Evolutionary conservation across 1,140 invertebrate species (phyloP).

Genomic region (Ladona fulva): DNA sequence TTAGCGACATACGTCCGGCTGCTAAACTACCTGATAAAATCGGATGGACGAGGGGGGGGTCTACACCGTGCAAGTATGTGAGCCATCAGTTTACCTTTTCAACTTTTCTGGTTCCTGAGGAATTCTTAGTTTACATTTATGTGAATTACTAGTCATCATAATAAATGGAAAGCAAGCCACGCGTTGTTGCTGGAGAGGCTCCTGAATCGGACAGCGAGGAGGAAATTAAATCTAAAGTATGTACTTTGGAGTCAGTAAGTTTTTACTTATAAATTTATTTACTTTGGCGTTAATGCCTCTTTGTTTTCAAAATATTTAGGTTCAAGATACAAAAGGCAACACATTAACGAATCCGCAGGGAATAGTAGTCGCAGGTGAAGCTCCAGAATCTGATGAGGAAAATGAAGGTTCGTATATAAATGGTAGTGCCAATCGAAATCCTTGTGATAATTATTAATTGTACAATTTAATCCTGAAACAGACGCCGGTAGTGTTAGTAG

Average conservation of each 20-base stretch:
- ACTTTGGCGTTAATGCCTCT: too few relatives aligned
- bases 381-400: background rate
- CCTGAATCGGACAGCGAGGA: background rate
- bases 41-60: too few relatives aligned
- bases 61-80: too few relatives aligned
- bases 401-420: background rate
- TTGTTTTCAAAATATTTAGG: constrained; percentile 1
- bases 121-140: background rate
- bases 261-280: too few relatives aligned
- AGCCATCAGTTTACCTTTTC: too few relatives aligned
- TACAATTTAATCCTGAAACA: background rate
- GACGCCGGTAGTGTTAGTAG: background rate
- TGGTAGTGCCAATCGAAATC: background rate
- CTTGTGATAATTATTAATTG: background rate
- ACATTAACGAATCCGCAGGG: background rate
- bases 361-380: background rate
- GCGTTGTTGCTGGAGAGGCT: background rate
- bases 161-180: background rate
- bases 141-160: background rate
- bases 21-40: too few relatives aligned
- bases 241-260: too few relatives aligned
- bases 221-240: background rate
- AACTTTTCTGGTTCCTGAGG: background rate
- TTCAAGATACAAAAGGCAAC: background rate
- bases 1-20: too few relatives aligned